phyloP scores from a whole-genome alignment of 2,113 vertebrate genomes.

The Pungitius pungitius region DNA sequence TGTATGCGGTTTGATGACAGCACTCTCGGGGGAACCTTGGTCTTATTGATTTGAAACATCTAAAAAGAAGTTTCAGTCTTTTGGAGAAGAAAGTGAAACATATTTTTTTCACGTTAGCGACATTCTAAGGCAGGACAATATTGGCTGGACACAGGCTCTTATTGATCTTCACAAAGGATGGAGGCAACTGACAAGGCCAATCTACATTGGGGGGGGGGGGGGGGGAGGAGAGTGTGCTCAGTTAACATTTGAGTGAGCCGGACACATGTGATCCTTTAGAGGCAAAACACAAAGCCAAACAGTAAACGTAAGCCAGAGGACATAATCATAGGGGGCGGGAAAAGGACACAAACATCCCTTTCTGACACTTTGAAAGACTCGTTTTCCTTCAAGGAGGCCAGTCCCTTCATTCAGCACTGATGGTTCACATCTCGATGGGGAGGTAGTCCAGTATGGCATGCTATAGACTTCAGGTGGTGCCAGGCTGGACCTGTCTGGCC shows the following conservation, averaged over 20 bases:
- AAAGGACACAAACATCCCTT: too few relatives aligned
- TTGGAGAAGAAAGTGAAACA: slow-evolving; percentile 58
- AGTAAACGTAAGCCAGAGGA: too few relatives aligned
- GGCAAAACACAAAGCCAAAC: not conserved
- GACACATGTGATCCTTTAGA: slow-evolving; percentile 2
- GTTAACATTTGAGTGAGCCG: not conserved
- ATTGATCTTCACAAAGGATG: slow-evolving; percentile 10
- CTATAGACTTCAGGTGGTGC: not conserved
- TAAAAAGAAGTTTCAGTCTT: slow-evolving; percentile 66
- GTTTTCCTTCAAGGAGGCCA: too few relatives aligned
- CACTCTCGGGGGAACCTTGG: slow-evolving; percentile 60
- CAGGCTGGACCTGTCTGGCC: not conserved
- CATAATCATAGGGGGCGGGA: too few relatives aligned
- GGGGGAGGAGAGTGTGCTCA: not conserved
- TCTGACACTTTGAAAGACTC: too few relatives aligned
- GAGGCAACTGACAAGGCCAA: not conserved
- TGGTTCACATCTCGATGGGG: too few relatives aligned
- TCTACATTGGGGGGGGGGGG: slow-evolving; percentile 8
- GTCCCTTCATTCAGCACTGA: too few relatives aligned
- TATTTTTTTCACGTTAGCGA: slow-evolving; percentile 47
- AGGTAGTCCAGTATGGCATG: too few relatives aligned
- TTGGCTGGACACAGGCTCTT: slow-evolving; percentile 21
- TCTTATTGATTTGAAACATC: slow-evolving; percentile 81
- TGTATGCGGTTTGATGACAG: slow-evolving; percentile 79
- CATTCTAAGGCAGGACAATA: slow-evolving; percentile 61